Evolutionary conservation across 2,888 invertebrate genomes (phyloP), one percentile per base, ranked within the genome.

Genomic region (Meliscaeva auricollis): DNA sequence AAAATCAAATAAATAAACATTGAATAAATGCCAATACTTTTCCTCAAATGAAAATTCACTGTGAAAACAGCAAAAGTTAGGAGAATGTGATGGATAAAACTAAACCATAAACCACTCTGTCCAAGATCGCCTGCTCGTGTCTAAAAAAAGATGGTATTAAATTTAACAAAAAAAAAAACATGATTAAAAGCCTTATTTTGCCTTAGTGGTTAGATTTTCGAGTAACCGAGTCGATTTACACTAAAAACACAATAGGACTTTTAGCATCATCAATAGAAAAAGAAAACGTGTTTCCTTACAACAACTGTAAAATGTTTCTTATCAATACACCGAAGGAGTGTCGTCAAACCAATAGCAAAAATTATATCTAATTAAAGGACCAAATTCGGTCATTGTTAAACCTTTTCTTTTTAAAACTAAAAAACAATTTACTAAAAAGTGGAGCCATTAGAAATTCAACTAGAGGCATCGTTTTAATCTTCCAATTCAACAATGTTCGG

Each of bases 1-100:
- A 64, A 88, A 0, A 78, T 17, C 4, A 87, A 11, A 44, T 87
- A 88, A 17, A 87, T 60, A 1, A 66, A n/a, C 2, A 88, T 60
- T 0, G 73, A 69, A 54, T 52, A 79, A 13, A 70, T 5, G 0
- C 87, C 88, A 38, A 82, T 17, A 22, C 68, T 46, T 73, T 72
- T 85, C 26, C 87, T 69, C 2, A 84, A n/a, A 9, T 64, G 44
- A 60, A 58, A 84, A 26, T 84, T 75, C 8, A 80, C 66, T 15
- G 46, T 26, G 1, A 66, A 8, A 3, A 56, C 46, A 15, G 70
- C 66, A 20, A 84, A 75, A 30, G 26, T 41, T 2, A 80, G 54
- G 8, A 84, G 30, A 0, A 75, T 17, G 35, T 84, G 78, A 52
- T 84, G 83, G 1, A 84, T 15, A 0, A 74, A n/a, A 11, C 22